These are phyloP conservation scores for Enhydra lutris DNA, from an alignment of 2,113 vertebrate genomes.

Conservation along the genomic window DNA sequence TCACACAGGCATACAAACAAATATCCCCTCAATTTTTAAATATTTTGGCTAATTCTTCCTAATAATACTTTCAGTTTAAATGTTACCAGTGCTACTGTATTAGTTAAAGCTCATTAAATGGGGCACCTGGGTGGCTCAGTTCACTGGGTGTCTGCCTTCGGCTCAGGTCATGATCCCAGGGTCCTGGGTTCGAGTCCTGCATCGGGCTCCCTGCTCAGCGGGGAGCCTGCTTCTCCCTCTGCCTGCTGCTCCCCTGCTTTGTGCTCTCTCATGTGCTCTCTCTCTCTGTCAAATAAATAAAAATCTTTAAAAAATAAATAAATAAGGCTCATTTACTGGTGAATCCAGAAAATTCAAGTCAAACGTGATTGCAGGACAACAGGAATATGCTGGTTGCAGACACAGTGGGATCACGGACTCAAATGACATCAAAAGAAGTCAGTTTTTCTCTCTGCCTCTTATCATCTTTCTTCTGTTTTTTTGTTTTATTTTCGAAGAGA, in stretches of 20 bases:
- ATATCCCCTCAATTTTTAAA: neutral
- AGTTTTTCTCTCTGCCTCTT: neutral
- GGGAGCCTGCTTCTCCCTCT: too few species aligned
- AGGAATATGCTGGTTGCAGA: neutral
- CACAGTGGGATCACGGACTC: accelerated
- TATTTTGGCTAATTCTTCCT: neutral
- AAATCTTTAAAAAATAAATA: too few species aligned
- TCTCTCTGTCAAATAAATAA: too few species aligned
- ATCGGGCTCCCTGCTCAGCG: too few species aligned
- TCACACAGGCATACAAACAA: neutral
- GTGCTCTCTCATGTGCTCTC: too few species aligned
- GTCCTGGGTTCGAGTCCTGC: too few species aligned
- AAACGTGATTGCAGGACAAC: neutral
- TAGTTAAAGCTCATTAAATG: neutral
- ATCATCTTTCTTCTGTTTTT: too few species aligned
- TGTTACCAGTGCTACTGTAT: neutral
- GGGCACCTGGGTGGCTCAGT: too few species aligned
- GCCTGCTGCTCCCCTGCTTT: too few species aligned
- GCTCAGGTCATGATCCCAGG: too few species aligned
- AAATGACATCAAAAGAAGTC: neutral
- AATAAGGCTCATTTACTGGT: neutral
- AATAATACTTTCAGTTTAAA: neutral
- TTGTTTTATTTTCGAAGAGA: neutral
- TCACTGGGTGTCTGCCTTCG: too few species aligned
- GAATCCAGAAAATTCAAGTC: neutral